Conservation (phyloP, 1,140 invertebrate genomes). For the Venturia canescens region DNA sequence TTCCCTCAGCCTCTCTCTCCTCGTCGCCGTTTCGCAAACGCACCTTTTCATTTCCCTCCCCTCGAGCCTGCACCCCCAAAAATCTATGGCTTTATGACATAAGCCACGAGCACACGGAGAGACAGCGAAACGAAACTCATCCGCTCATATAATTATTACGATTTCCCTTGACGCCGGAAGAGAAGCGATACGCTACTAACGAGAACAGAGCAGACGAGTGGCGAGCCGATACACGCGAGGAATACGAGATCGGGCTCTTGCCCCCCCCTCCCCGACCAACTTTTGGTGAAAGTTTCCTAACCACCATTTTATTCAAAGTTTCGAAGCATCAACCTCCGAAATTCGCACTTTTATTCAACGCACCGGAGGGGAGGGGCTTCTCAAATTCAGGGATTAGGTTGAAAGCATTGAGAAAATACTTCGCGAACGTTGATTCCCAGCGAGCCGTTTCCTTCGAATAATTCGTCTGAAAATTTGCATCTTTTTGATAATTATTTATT, state of each 20-base stretch:
- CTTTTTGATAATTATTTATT: no score
- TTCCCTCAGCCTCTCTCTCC: constrained; percentile 11
- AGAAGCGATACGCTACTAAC: neutral
- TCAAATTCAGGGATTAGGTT: no score
- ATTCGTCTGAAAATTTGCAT: no score
- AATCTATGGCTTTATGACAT: neutral
- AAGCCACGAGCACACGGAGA: neutral
- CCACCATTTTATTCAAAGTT: no score
- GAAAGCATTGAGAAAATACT: no score
- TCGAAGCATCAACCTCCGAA: no score
- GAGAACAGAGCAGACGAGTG: neutral
- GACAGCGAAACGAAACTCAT: neutral
- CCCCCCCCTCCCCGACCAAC: neutral
- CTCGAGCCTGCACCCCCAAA: neutral
- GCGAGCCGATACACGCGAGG: neutral
- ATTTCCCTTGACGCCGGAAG: neutral
- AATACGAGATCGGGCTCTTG: neutral
- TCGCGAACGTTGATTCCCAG: no score
- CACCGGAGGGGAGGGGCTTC: no score
- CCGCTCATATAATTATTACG: constrained; percentile 16
- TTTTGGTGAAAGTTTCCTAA: neutral
- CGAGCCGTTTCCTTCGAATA: no score
- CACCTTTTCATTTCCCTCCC: neutral
- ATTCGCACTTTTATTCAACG: no score
- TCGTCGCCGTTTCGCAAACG: constrained; percentile 25